Base-by-base conservation (phyloP, 2,888 invertebrate species). In the Mimachlamys varia region DNA sequence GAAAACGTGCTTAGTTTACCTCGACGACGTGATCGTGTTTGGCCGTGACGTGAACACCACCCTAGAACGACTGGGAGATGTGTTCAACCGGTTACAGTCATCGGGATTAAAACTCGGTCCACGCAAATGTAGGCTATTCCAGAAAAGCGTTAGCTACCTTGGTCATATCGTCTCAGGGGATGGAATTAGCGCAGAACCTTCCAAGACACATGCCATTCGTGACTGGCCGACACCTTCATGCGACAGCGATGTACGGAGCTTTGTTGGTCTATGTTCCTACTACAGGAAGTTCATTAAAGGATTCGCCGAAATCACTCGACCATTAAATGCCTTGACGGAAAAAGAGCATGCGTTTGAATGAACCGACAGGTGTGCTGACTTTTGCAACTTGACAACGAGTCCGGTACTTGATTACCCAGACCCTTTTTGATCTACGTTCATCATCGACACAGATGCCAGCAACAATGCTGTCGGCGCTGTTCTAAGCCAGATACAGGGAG, bases 401-500 rank as follows among this genome's bases (percentile, higher is more conserved):
- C 89, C 44, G 4, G 7, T 37, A 13, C 44, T 76, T n/a, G 22
- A 49, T 12, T 89, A 89, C 4, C 89, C 89, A 33, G 38, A 37
- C 27, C 62, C 44, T 4, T 37, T 19, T 76, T 87, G 89, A 19
- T 33, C 87, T 13, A 15, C 15, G 22, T 89, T 58, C 33, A 89
- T 87, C 37, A 19, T 89, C 12, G 87, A 89, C 44, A 89, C 87
- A 22, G 89, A 76, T 38, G 87, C 87, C 58, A 89, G 89, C 22
- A n/a, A 62, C 5, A 12, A 22, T n/a, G 89, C 89, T n/a, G 76
- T 89, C 5, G 13, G 5, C 13, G 89, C 89, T n/a, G 76, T 89
- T 13, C 89, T 87, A 0, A 38, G 58, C 10, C 89, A 89, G 49
- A 33, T 38, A 38, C 22, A 76, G 62, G 38, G 33, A 17, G 87